These are phyloP conservation scores for Pseudorhombus dupliciocellatus DNA, from an alignment of 2,113 vertebrate species.

Conservation along the genomic window DNA sequence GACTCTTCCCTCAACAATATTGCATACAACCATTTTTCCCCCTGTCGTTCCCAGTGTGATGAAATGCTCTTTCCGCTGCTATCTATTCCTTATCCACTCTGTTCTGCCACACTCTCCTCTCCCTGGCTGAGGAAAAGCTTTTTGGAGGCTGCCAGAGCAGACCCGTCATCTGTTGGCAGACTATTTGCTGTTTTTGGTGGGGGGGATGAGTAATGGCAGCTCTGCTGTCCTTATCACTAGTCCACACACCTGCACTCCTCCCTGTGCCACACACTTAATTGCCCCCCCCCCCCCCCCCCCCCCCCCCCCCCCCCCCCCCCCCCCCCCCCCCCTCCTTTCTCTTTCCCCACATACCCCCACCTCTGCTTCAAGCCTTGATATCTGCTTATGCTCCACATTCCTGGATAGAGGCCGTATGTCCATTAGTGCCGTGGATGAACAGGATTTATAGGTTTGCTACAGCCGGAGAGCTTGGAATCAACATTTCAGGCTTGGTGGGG, in stretches of 20 bases:
- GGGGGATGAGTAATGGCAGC: slow-evolving; percentile 82
- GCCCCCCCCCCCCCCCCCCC: slow-evolving; percentile 29
- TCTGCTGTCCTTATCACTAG: slow-evolving; percentile 79
- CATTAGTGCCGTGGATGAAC: slow-evolving; percentile 66
- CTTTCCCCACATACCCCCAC: slow-evolving; percentile 30
- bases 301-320: slow-evolving; percentile 43
- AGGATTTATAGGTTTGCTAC: slow-evolving; percentile 66
- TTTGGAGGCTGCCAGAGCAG: slow-evolving; percentile 75
- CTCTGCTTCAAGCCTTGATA: slow-evolving; percentile 70
- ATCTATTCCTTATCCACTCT: slow-evolving; percentile 78
- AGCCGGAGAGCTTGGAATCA: slow-evolving; percentile 40
- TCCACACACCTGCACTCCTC: slow-evolving; percentile 83
- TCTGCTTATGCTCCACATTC: slow-evolving; percentile 83
- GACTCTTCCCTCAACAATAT: slow-evolving; percentile 64
- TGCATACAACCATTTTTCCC: slow-evolving; percentile 66
- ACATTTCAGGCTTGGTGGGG: slow-evolving; percentile 18
- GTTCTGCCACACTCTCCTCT: slow-evolving; percentile 69
- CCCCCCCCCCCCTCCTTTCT: slow-evolving; percentile 25
- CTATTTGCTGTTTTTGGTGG: slow-evolving; percentile 80
- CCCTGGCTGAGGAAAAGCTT: slow-evolving; percentile 67
- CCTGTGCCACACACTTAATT: slow-evolving; percentile 84
- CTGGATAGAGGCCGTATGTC: slow-evolving; percentile 76
- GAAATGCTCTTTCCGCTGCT: slow-evolving; percentile 74
- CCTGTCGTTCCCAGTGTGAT: slow-evolving; percentile 69
- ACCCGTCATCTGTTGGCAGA: slow-evolving; percentile 76